A percentile compares a stretch with the other conserved stretches of the same genome.
Conservation (phyloP, 2,888 invertebrate genomes). For the Macrophya annulata region DNA sequence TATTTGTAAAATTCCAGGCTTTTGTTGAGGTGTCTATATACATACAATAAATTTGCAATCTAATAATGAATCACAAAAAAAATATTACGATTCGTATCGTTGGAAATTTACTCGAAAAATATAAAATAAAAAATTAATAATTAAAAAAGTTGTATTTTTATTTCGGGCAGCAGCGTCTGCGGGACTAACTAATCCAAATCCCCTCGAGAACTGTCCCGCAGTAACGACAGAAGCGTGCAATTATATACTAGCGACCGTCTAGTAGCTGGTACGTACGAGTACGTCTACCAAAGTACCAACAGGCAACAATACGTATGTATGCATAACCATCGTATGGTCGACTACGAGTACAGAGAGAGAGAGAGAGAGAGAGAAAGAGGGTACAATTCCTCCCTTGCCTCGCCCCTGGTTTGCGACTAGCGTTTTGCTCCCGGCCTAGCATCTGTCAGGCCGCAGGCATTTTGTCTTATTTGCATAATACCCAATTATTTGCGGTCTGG, state of each 20-base stretch:
- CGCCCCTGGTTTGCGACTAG: constrained; percentile 13
- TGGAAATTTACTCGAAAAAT: not conserved
- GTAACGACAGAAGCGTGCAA: constrained; percentile 45
- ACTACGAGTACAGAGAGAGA: constrained; percentile 11
- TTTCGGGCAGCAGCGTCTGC: not conserved
- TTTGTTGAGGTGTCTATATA: not conserved
- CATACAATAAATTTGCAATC: not conserved
- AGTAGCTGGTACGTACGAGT: not conserved
- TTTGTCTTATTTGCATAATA: constrained; percentile 69
- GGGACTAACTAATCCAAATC: constrained; percentile 35
- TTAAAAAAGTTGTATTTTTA: not conserved
- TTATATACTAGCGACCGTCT: constrained; percentile 20
- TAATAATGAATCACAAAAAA: not conserved
- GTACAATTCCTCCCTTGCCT: not conserved
- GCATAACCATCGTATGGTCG: constrained; percentile 19
- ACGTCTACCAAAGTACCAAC: not conserved
- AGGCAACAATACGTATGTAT: constrained; percentile 23
- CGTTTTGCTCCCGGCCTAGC: constrained; percentile 57
- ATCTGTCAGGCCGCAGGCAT: constrained; percentile 66
- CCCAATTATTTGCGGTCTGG: constrained; percentile 68
- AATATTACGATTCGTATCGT: not conserved
- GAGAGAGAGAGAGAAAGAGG: too few relatives aligned
- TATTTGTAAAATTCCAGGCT: not conserved
- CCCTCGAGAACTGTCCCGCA: constrained; percentile 27
- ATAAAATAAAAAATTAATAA: not conserved